phyloP scores from a whole-genome alignment of 2,888 invertebrate species.

The Sinelater perroti region DNA sequence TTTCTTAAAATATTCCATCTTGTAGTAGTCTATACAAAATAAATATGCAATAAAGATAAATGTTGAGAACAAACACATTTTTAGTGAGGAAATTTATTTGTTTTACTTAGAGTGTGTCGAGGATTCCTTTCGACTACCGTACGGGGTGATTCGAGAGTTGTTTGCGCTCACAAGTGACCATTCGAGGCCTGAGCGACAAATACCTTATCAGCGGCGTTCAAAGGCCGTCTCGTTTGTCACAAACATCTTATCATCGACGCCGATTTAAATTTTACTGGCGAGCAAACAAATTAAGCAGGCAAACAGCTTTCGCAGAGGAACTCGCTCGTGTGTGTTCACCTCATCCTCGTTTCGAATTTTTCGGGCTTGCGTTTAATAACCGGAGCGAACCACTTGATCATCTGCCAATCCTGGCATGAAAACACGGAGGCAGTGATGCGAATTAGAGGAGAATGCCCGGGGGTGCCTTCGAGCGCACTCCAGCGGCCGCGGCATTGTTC shows the following conservation, averaged over 20 bases:
- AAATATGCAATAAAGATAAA: too few species aligned
- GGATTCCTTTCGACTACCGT: too few species aligned
- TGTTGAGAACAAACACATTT: too few species aligned
- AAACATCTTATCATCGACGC: slow-evolving; percentile 13
- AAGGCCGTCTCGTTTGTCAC: slow-evolving; percentile 6
- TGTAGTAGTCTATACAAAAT: too few species aligned
- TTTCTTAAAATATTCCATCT: too few species aligned
- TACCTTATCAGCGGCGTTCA: slow-evolving; percentile 13
- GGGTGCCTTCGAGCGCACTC: slow-evolving; percentile 43
- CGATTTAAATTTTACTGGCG: background rate
- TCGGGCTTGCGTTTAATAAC: too few species aligned
- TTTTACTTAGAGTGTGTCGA: too few species aligned
- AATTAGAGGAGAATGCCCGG: slow-evolving; percentile 43
- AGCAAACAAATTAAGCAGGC: background rate
- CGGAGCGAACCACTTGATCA: slow-evolving; percentile 48
- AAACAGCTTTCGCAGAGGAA: background rate
- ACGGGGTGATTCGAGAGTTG: slow-evolving; percentile 19
- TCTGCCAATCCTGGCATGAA: slow-evolving; percentile 44
- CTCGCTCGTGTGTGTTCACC: too few species aligned
- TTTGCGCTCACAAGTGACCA: slow-evolving; percentile 21
- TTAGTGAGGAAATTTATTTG: too few species aligned
- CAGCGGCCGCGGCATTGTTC: slow-evolving; percentile 37
- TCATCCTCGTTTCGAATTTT: background rate
- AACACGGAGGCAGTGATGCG: slow-evolving; percentile 40
- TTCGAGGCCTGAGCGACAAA: slow-evolving; percentile 6